These are phyloP conservation scores for Toxostoma redivivum DNA, from an alignment of 2,113 vertebrate species.

Conservation along the genomic window DNA sequence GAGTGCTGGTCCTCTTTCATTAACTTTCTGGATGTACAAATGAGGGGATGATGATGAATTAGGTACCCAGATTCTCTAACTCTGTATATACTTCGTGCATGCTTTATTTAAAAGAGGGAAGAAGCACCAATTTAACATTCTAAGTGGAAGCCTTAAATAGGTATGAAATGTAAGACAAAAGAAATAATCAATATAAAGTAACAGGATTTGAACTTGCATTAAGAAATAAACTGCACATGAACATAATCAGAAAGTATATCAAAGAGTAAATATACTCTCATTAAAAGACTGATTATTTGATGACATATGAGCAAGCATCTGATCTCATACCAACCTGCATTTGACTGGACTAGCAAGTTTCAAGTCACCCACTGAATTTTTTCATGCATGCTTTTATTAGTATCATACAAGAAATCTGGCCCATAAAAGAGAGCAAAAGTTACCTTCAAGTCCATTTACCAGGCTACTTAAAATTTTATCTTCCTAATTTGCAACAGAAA, in stretches of 20 bases:
- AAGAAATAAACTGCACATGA: background rate
- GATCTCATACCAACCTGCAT: background rate
- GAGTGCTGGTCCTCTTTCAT: background rate
- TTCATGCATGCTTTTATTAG: background rate
- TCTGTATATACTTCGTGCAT: background rate
- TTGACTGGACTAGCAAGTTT: background rate
- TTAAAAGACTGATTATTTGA: background rate
- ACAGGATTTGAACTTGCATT: background rate
- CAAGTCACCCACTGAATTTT: background rate
- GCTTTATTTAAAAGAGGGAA: background rate
- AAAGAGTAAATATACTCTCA: background rate
- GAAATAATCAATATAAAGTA: background rate
- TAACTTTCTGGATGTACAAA: background rate
- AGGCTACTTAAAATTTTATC: background rate
- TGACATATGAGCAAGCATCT: background rate
- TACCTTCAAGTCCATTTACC: background rate
- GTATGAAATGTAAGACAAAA: background rate
- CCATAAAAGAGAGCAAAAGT: background rate
- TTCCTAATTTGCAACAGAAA: background rate
- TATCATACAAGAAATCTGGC: background rate
- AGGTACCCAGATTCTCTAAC: background rate
- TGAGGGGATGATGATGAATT: background rate
- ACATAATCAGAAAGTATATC: background rate
- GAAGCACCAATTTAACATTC: background rate
- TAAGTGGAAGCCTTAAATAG: background rate